Evolutionary conservation across 2,113 vertebrate genomes (phyloP), one percentile per base, ranked within the genome.

Genomic region (Hyaena hyaena): DNA sequence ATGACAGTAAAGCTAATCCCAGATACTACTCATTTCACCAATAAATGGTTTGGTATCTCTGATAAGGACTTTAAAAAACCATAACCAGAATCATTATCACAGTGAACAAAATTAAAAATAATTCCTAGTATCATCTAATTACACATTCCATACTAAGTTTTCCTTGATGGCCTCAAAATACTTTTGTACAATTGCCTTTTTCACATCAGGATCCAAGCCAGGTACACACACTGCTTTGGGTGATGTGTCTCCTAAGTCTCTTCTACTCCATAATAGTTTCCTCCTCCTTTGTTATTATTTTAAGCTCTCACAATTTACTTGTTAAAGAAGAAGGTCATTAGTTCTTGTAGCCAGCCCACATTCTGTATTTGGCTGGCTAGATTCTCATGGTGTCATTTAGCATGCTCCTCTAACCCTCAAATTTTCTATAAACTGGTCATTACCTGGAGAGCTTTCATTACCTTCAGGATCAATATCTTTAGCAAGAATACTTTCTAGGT

Each of bases 71-170:
- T 84, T 74, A 4, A 61, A 91, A 90, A 21, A 48, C 26, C 77
- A 79, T 39, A 86, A 85, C 28, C 19, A 82, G 11, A 63, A 55
- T 10, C 81, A 93, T 61, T 39, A 96, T n/a, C 85, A 35, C 10
- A 69, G 26, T 43, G 91, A 92, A 74, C 39, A 94, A 94, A 96
- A 93, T 69, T 69, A 33, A 93, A 96, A 68, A 73, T 43, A 73
- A 96, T 77, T 84, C 43, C 63, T 63, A 90, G 28, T 66, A 65
- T 65, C 90, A 65, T 43, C 94, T 74, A 79, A 88, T 55, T 81
- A 86, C 23, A 55, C 15, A 74, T 5, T 65, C 76, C 55, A 81
- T n/a, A 35, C 17, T 87, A 26, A 43, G 84, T 35, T 83, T 86
- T 82, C 77, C 81, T 65, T 66, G 61, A 23, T 16, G 26, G 61